These are phyloP conservation scores for Neocrepidodera transversa DNA, from an alignment of 2,888 invertebrate genomes.

Conservation along the genomic window DNA sequence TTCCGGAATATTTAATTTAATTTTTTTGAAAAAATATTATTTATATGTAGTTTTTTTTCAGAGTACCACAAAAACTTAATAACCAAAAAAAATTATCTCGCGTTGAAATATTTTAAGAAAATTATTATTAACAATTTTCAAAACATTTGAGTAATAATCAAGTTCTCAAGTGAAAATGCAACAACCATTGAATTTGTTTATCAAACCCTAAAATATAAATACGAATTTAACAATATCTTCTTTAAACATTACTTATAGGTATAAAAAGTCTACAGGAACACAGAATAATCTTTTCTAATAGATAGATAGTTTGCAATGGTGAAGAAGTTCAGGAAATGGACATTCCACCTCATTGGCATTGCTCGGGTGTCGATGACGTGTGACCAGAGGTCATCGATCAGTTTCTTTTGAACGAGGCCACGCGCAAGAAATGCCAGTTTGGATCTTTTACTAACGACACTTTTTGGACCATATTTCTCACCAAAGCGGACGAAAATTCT, in stretches of 20 bases:
- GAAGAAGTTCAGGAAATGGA: slow-evolving; percentile 49
- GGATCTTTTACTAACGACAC: slow-evolving; percentile 27
- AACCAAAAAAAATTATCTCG: too few species aligned
- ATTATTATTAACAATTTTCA: too few species aligned
- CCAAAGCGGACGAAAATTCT: neutral
- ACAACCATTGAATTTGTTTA: too few species aligned
- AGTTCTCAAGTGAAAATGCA: too few species aligned
- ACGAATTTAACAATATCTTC: neutral
- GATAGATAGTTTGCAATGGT: slow-evolving; percentile 27
- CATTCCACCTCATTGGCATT: slow-evolving; percentile 53
- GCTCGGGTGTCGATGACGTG: slow-evolving; percentile 52
- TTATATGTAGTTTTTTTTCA: too few species aligned
- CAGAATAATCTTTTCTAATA: slow-evolving; percentile 27
- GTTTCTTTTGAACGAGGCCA: slow-evolving; percentile 38
- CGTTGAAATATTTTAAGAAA: too few species aligned
- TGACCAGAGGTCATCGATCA: slow-evolving; percentile 54
- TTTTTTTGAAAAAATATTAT: too few species aligned
- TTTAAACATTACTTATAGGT: too few species aligned
- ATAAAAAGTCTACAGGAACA: slow-evolving; percentile 17
- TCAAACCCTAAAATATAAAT: too few species aligned
- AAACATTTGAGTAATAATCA: too few species aligned
- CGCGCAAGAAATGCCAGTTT: slow-evolving; percentile 35
- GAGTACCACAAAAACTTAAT: too few species aligned
- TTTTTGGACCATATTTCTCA: neutral
- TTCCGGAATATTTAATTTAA: too few species aligned